Evolutionary conservation across 2,113 vertebrate genomes (phyloP), one percentile per base, ranked within the genome.

Genomic region (Tragelaphus strepsiceros): DNA sequence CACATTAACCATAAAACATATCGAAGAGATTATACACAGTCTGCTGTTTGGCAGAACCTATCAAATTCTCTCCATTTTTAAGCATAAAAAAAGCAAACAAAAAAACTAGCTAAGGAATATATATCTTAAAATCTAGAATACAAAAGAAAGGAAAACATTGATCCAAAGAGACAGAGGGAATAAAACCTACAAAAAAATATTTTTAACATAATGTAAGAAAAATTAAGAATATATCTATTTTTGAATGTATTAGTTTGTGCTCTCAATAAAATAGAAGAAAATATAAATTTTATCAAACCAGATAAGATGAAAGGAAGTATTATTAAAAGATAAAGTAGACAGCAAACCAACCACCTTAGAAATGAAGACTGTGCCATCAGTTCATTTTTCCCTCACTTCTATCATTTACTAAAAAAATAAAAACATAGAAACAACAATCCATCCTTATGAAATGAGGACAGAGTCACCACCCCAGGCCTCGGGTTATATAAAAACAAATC

Each of bases 231-330:
- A 28, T 2, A 12, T 94, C 39, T 58, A 64, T 46, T 88, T 96
- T 59, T 54, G 15, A 96, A 95, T 67, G 24, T 14, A 90, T 77
- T 97, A 30, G 39, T 88, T 95, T 77, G 26, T 83, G 11, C 81
- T 92, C 74, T 90, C 80, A n/a, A 77, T 81, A 96, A 94, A 96
- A 46, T 35, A 85, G 39, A 90, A 87, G 49, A 88, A 91, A 80
- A 43, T 54, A 93, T 86, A 88, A 97, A 95, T 8, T 59, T 96
- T 96, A 97, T 95, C 91, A 92, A 94, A 74, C 24, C 81, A 94
- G 90, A 88, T 96, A 93, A 95, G 53, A 96, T 97, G 61, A 98
- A 97, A 96, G 85, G 80, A 61, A 32, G 2, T 9, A 64, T 91
- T 96, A 88, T 80, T 92, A 71, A 82, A 97, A 85, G 28, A 94